These are phyloP conservation scores for Brachyptera risi DNA, from an alignment of 2,888 invertebrate genomes.

Conservation along the genomic window DNA sequence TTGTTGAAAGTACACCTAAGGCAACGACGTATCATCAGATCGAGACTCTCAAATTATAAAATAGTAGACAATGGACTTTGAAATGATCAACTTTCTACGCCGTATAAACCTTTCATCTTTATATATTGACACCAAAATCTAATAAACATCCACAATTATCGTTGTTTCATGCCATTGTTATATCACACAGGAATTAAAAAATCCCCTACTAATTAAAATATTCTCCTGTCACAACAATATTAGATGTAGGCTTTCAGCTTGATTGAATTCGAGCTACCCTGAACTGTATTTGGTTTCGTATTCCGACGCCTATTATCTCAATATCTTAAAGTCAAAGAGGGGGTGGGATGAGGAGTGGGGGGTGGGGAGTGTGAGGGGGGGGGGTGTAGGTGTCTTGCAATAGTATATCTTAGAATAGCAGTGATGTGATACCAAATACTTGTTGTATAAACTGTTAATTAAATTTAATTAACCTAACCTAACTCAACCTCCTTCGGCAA, in stretches of 20 bases:
- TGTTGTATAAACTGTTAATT: conserved; percentile 29
- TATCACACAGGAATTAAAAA: neutral
- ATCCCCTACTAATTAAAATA: neutral
- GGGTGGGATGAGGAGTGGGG: neutral
- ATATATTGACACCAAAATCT: too few relatives aligned
- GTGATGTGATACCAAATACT: conserved; percentile 17
- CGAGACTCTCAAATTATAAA: too few relatives aligned
- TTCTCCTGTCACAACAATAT: neutral
- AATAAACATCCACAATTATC: too few relatives aligned
- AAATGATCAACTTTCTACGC: too few relatives aligned
- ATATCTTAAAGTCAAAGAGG: neutral
- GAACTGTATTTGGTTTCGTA: neutral
- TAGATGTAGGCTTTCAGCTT: neutral
- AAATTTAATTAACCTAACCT: conserved; percentile 31
- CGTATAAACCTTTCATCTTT: too few relatives aligned
- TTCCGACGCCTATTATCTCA: neutral
- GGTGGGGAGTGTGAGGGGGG: neutral
- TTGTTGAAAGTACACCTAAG: too few relatives aligned
- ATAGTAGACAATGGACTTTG: too few relatives aligned
- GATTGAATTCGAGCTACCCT: neutral
- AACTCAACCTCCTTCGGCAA: conserved; percentile 24
- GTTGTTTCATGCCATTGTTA: too few relatives aligned
- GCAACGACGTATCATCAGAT: too few relatives aligned
- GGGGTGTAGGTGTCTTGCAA: neutral
- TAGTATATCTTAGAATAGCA: conserved; percentile 6